Evolutionary conservation across 2,888 invertebrate genomes (phyloP).

Genomic region (Dicyrtoma fusca): DNA sequence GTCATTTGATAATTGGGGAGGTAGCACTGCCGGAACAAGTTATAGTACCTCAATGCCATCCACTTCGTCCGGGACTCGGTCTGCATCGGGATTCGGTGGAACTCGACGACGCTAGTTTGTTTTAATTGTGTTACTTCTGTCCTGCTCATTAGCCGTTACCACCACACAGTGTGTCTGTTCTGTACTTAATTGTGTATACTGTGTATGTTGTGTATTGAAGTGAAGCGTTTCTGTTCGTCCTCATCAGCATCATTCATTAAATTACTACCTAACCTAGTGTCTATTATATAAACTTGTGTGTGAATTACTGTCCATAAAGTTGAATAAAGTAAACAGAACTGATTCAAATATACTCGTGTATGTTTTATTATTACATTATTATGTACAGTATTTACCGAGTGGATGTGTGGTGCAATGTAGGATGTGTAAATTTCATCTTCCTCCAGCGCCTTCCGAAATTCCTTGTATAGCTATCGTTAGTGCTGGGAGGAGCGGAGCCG

Average conservation of each 20-base stretch:
- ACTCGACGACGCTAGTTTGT: constrained; percentile 49
- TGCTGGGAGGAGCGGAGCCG: too few relatives aligned
- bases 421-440: constrained; percentile 1
- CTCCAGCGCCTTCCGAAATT: neutral
- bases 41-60: constrained; percentile 24
- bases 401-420: neutral
- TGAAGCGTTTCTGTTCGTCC: too few relatives aligned
- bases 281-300: neutral
- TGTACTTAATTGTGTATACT: too few relatives aligned
- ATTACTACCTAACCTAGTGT: too few relatives aligned
- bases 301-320: too few relatives aligned
- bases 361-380: neutral
- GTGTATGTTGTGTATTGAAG: too few relatives aligned
- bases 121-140: neutral
- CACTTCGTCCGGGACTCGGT: constrained; percentile 46
- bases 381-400: neutral
- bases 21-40: constrained; percentile 33
- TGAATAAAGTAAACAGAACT: too few relatives aligned
- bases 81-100: constrained; percentile 55
- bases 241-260: too few relatives aligned
- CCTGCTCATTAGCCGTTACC: too few relatives aligned
- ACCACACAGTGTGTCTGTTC: too few relatives aligned
- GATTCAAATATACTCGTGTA: neutral
- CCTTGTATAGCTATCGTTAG: too few relatives aligned
- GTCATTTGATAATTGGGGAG: constrained; percentile 36